phyloP scores from a whole-genome alignment of 2,113 vertebrate species.

The Prolemur simus region DNA sequence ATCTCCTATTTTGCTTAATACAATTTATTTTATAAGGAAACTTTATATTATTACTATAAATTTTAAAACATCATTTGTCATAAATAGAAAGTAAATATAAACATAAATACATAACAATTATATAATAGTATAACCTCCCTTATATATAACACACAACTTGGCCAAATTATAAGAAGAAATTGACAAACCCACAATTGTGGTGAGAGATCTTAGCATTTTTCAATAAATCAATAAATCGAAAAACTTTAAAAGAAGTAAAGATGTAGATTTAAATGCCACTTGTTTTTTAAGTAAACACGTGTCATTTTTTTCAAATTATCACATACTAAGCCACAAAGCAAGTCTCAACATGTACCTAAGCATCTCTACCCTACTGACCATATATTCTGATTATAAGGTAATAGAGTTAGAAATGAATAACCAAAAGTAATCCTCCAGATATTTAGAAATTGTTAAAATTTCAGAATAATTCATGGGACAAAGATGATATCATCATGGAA shows the following conservation, averaged over 20 bases:
- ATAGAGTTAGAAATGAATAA: conserved; percentile 3
- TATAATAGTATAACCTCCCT: not conserved
- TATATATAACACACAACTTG: not conserved
- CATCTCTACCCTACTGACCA: not conserved
- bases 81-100: not conserved
- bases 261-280: not conserved
- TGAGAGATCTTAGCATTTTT: not conserved
- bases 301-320: not conserved
- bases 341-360: not conserved
- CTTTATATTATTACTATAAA: not conserved
- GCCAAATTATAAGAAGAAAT: not conserved
- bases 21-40: not conserved
- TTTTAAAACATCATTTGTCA: not conserved
- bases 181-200: not conserved
- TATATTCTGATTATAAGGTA: not conserved
- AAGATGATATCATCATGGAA: not conserved
- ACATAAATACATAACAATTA: not conserved
- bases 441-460: not conserved
- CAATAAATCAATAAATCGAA: not conserved
- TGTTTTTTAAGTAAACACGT: not conserved
- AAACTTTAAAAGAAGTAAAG: not conserved
- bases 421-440: not conserved
- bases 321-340: not conserved
- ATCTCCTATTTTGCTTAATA: not conserved
- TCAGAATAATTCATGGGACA: not conserved